Conservation (phyloP, 1,140 invertebrate genomes). For the Neuroterus valhalla region DNA sequence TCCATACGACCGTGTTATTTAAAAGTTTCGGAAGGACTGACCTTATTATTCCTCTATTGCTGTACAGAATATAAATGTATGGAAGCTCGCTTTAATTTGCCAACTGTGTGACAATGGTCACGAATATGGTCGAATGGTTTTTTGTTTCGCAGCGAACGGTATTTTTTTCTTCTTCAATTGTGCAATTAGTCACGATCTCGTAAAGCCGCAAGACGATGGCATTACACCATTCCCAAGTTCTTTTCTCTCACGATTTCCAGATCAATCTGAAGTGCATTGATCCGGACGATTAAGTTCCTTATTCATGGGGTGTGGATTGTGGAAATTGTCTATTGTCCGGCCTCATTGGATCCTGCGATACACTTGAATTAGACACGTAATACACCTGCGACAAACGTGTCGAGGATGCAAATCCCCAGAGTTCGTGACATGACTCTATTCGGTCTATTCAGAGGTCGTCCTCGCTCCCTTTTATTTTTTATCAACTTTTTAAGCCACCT, state of each 20-base stretch:
- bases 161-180: slow-evolving; percentile 12
- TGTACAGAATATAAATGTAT: slow-evolving; percentile 3
- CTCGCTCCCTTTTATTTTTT: slow-evolving; percentile 5
- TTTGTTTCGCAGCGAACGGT: background rate
- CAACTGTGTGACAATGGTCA: slow-evolving; percentile 17
- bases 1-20: slow-evolving; percentile 12
- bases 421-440: slow-evolving; percentile 37
- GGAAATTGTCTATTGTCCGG: slow-evolving; percentile 42
- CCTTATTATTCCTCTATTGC: slow-evolving; percentile 4
- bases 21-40: background rate
- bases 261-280: slow-evolving; percentile 30
- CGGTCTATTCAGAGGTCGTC: slow-evolving; percentile 2
- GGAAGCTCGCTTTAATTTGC: background rate
- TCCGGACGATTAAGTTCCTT: slow-evolving; percentile 44
- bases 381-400: slow-evolving; percentile 64
- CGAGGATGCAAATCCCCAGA: slow-evolving; percentile 63
- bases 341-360: slow-evolving; percentile 49
- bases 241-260: slow-evolving; percentile 27
- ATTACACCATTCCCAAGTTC: slow-evolving; percentile 23
- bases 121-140: slow-evolving; percentile 2
- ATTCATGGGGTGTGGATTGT: slow-evolving; percentile 47
- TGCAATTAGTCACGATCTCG: slow-evolving; percentile 9
- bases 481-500: slow-evolving; percentile 8
- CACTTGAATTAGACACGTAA: slow-evolving; percentile 68
- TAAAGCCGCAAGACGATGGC: slow-evolving; percentile 7